Evolutionary conservation across 2,797 vertebrate genomes (phyloP), one percentile per base, ranked within the genome.

Genomic region (Sphenopsis melanotis): DNA sequence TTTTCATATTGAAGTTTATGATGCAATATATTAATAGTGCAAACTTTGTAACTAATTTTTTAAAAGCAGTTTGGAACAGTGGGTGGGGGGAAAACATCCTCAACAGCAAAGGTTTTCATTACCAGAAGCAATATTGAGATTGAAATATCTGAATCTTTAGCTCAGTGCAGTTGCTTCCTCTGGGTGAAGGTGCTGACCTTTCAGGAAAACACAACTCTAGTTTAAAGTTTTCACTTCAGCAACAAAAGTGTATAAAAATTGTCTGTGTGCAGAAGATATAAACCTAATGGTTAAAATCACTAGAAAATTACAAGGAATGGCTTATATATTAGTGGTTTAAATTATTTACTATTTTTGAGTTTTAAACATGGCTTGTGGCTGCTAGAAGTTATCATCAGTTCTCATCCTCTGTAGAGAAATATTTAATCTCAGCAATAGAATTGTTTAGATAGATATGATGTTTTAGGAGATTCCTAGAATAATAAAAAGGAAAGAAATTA

Each of bases 71-170:
- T 78, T 64, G 34, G 66, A 87, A 55, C 4, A 26, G 4, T 11
- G 6, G 27, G 2, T 36, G 5, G 3, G 15, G n/a, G 30, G 16
- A 12, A 6, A 3, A 17, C 21, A 11, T 63, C 4, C 24, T 21
- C 7, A 34, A 4, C 23, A 66, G 5, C 7, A 47, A 66, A 66
- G 3, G 4, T 37, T 68, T 89, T 91, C 3, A 29, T 71, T 89
- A 21, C 14, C 44, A 16, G 8, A 50, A 36, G 30, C 2, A 87
- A 19, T 56, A 65, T 27, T 44, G 41, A 57, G 41, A 32, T 26
- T n/a, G 36, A 88, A 80, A 70, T 50, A 93, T 15, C 12, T 16
- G 44, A 66, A 70, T 55, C 4, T 53, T 74, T 21, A 34, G 15
- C 12, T 3, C 23, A 69, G 9, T 61, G 83, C 15, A 15, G 10